Evolutionary conservation across 2,888 invertebrate genomes (phyloP).

Genomic region (Saturnia japonica): DNA sequence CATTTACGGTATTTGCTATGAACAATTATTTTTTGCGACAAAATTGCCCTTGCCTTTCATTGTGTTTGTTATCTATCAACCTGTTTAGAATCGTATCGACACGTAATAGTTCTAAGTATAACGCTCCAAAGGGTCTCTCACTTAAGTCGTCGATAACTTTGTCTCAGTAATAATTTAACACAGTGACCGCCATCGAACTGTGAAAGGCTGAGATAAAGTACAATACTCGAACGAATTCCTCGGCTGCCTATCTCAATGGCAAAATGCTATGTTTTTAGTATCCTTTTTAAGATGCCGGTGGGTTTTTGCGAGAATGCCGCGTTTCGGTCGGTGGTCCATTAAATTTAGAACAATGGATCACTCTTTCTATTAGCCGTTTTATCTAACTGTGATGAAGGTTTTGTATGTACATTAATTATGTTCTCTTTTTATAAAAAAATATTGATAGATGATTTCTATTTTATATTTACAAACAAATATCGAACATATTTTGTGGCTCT

Average conservation of each 20-base stretch:
- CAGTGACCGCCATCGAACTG: slow-evolving; percentile 70
- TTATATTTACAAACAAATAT: too few relatives aligned
- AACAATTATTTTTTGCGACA: slow-evolving; percentile 29
- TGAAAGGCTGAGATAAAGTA: slow-evolving; percentile 75
- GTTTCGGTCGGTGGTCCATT: slow-evolving; percentile 76
- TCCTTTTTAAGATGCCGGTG: slow-evolving; percentile 66
- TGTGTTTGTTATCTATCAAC: slow-evolving; percentile 17
- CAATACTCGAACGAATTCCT: slow-evolving; percentile 70
- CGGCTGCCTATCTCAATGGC: slow-evolving; percentile 67
- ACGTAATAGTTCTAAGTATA: slow-evolving; percentile 20
- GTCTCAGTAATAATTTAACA: slow-evolving; percentile 70
- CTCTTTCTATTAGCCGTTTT: slow-evolving; percentile 72
- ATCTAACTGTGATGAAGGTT: slow-evolving; percentile 74
- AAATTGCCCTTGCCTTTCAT: slow-evolving; percentile 6
- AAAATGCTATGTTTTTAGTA: slow-evolving; percentile 66
- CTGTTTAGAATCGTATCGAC: slow-evolving; percentile 20
- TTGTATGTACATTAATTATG: slow-evolving; percentile 31
- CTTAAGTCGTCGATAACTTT: slow-evolving; percentile 56
- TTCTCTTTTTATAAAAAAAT: background rate
- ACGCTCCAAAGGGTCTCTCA: slow-evolving; percentile 21
- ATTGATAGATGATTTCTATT: background rate
- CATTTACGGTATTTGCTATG: slow-evolving; percentile 49
- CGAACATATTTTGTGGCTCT: too few relatives aligned
- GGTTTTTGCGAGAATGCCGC: slow-evolving; percentile 69
- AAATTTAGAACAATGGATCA: slow-evolving; percentile 73